Base-by-base conservation (phyloP, 2,113 vertebrate genomes). In the Pteruthius melanotis region DNA sequence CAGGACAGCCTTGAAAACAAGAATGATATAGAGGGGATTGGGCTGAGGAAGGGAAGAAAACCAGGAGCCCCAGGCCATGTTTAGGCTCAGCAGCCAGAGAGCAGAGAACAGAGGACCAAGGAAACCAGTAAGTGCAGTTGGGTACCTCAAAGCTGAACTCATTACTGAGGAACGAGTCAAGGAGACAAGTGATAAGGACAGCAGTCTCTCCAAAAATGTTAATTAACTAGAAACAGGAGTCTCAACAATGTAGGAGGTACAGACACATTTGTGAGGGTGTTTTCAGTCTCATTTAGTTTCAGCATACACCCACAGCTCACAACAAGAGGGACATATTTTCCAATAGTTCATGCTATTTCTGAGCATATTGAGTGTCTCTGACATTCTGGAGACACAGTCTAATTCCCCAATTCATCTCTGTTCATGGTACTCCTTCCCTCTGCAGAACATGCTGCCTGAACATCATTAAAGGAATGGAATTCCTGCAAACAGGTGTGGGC, bases 201-300 rank as follows among this genome's bases (percentile, higher is more conserved):
- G 27, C 37, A 70, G n/a, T 11, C 33, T 81, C 86, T 63, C 54
- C 17, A 64, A 90, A 94, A 90, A 77, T 33, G 56, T 71, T 84
- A 64, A 92, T 84, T 82, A 89, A 78, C 68, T 60, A 90, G 83
- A 89, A 95, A 96, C 81, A 89, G 49, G 65, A 92, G 65, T n/a
- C 81, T 84, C 77, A 89, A 93, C 89, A 89, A 31, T 8, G 87
- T 87, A 94, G 93, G 91, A 95, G 57, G 74, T 49, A 52, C 65
- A 95, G 79, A 90, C n/a, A 68, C 24, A 81, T 75, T 89, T 82
- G 69, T 37, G 75, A 87, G 57, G 37, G 69, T 75, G 71, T 82
- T 93, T 95, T 93, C 90, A 75, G 86, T 83, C 76, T 92, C 47
- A 71, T 83, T 77, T 63, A 33, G 88, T 92, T 92, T 90, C 90